Evolutionary conservation across 2,113 vertebrate species (phyloP), one percentile per base, ranked within the genome.

Genomic region (Ammodytes marinus): DNA sequence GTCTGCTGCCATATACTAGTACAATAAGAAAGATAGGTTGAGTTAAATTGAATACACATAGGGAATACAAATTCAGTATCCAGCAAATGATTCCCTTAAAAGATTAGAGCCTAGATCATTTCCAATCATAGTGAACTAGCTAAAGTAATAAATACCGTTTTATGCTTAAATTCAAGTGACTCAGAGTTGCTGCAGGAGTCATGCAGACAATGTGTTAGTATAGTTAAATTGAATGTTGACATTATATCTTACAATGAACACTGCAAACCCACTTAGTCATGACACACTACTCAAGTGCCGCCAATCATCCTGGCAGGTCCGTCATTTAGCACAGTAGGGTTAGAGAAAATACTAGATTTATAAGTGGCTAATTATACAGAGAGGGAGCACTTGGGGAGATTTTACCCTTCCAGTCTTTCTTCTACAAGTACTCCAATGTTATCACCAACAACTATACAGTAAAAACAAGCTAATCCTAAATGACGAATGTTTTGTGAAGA

Each of bases 301-400:
- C 74, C 91, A 88, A 87, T 92, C 84, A 88, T 74, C 74, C 64
- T 84, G 89, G 86, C 90, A 90, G 82, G 90, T 88, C 79, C 65
- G 84, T 89, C 86, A 89, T 91, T 91, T 81, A 73, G 77, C 89
- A 75, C 88, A 90, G 89, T 83, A 11, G 82, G 83, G 65, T 69
- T 59, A 46, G 50, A 84, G 61, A 52, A 86, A 87, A 83, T 68
- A 86, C 47, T 54, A 19, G 37, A 77, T 77, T 37, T 76, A 68
- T 60, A 72, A 84, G 78, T 79, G 77, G 59, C 52, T 86, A 64
- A 87, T 82, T 87, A 83, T 73, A 72, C 49, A 76, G 80, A 64
- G 17, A 71, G 61, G 42, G 69, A 72, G 59, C 74, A 27, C 35
- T 11, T 10, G 54, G 17, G 45, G 61, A 43, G 2, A 64, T 83